Base-by-base conservation (phyloP, 2,113 vertebrate genomes). In the Polypterus bichir region DNA sequence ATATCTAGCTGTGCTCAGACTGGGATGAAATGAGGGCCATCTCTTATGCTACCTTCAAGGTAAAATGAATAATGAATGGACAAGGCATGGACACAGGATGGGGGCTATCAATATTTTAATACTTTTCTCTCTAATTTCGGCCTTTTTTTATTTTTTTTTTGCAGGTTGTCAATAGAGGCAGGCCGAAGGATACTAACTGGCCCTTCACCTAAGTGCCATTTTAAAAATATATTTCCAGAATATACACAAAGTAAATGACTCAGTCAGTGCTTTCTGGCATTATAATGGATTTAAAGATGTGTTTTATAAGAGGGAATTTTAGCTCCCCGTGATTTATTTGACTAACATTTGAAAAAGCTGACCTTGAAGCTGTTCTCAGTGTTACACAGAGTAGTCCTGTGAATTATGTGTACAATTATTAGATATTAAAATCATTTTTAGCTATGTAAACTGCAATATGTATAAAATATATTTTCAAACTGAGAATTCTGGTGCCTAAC, bases 11-110 rank as follows among this genome's bases (percentile, higher is more conserved):
- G 80, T 79, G 74, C 66, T 73, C 76, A 66, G 81, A 77, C 72
- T 77, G 75, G 74, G 79, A 75, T 72, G 74, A 80, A 83, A 71
- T 71, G 57, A 79, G 76, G 71, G 77, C 86, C 83, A 77, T 82
- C 75, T 81, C 82, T 75, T 77, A 84, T 76, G 69, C 82, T 88
- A 89, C 87, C 87, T 91, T 92, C 82, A 83, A 90, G 84, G 85
- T 88, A 84, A 83, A 83, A 91, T 96, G 82, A 93, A 94, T 93
- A 89, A 94, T 92, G 88, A 87, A 94, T 91, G 82, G 81, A 70
- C 73, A 74, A 76, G 87, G 83, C 79, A 79, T 84, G 79, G 83
- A 81, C 84, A 87, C 72, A 81, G 80, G 86, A 88, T 84, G 85
- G 80, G 80, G 79, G 81, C 79, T 86, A 94, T 96, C 88, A 94